Evolutionary conservation across 2,888 invertebrate genomes (phyloP).

Genomic region (Drosophila atroscutellata): DNA sequence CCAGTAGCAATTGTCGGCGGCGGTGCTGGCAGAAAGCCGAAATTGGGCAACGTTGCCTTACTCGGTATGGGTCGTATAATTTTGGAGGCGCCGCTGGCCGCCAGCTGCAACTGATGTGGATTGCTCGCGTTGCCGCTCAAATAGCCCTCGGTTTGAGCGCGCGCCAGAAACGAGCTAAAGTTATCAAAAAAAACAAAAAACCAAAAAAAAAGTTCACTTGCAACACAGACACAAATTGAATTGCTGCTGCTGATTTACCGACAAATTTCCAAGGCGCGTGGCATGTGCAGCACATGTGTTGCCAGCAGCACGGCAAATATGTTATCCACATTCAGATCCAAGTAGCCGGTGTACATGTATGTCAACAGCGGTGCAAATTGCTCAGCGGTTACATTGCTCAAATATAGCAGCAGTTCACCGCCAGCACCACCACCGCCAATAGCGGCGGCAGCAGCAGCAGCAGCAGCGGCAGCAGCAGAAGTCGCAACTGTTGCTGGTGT

Average conservation of each 20-base stretch:
- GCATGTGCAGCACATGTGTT: slow-evolving; percentile 91
- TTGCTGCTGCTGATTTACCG: slow-evolving; percentile 70
- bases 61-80: slow-evolving; percentile 87
- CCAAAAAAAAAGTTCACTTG: not conserved
- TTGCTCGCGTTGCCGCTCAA: slow-evolving; percentile 56
- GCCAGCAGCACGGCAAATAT: slow-evolving; percentile 90
- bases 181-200: not conserved
- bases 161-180: slow-evolving; percentile 87
- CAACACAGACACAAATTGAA: not conserved
- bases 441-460: slow-evolving; percentile 1
- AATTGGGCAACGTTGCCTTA: slow-evolving; percentile 82
- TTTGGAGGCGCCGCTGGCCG: slow-evolving; percentile 64
- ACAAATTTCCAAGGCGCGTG: slow-evolving; percentile 89
- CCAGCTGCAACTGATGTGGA: slow-evolving; percentile 40
- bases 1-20: slow-evolving; percentile 22
- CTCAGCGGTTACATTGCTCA: slow-evolving; percentile 87
- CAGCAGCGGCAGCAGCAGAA: not conserved
- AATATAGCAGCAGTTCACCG: slow-evolving; percentile 83
- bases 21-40: slow-evolving; percentile 82
- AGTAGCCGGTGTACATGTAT: slow-evolving; percentile 91
- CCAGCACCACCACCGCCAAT: slow-evolving; percentile 9
- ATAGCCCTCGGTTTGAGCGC: slow-evolving; percentile 85
- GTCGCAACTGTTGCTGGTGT: slow-evolving; percentile 15
- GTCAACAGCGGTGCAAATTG: slow-evolving; percentile 89
- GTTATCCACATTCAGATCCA: slow-evolving; percentile 89